Base-by-base conservation (phyloP, 2,888 invertebrate species). In the Mamestra brassicae region DNA sequence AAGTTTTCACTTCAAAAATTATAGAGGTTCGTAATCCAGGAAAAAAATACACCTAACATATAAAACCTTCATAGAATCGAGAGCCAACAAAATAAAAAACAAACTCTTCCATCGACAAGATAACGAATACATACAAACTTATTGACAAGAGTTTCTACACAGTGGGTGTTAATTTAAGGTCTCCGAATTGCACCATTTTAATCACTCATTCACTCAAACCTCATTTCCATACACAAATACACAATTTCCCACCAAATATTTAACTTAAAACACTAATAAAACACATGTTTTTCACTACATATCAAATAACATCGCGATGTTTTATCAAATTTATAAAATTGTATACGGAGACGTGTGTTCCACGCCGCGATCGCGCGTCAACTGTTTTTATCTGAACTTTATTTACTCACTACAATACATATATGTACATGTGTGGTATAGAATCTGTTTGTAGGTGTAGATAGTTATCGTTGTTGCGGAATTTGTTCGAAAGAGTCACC, bases 261-360 rank as follows among this genome's bases (percentile, higher is more conserved):
- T 5, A 4, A 38, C 38, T 38, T 38, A 61, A n/a, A 71, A 47
- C 63, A 52, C 11, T 1, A 50, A 61, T 42, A 15, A 55, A 55
- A 57, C 34, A 34, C 4, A 13, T 3, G 0, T 36, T 17, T 54
- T 58, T 8, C 17, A 52, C 42, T 36, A n/a, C 1, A 13, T 38
- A 5, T 5, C 2, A n/a, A 13, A 34, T 45, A 67, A 74, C 45
- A 15, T 36, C 74, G 78, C 77, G 78, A 63, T 42, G n/a, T 78
- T 47, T 15, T 57, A 38, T 13, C 0, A n/a, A 45, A 4, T 42
- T n/a, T 17, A 1, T 13, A 17, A 17, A 34, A 13, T 5, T 36
- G 13, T 2, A 47, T 0, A 1, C 1, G 1, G 0, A 5, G 0
- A 38, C 67, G 60, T 38, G n/a, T 5, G 52, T 1, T 3, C 64